These are phyloP conservation scores for Chelonus formosanus DNA, from an alignment of 2,888 invertebrate species.

Conservation along the genomic window DNA sequence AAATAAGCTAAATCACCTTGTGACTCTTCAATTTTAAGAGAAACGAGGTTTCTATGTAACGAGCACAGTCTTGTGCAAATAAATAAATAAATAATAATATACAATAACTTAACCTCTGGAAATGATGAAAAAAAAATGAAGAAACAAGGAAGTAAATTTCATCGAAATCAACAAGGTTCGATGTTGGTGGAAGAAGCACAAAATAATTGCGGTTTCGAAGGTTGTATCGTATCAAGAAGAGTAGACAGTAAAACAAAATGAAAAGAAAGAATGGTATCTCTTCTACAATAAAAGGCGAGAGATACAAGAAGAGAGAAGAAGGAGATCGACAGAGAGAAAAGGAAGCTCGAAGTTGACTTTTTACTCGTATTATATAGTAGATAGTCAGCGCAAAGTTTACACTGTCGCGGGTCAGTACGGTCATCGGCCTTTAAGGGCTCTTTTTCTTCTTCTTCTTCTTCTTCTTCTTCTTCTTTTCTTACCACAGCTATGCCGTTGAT, in stretches of 20 bases:
- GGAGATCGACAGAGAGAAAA: constrained; percentile 21
- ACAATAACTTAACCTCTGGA: constrained; percentile 17
- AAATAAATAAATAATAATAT: constrained; percentile 5
- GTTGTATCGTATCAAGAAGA: constrained; percentile 13
- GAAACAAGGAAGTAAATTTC: constrained; percentile 22
- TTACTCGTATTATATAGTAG: constrained; percentile 22
- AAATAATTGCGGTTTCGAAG: constrained; percentile 23
- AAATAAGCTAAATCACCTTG: too few relatives aligned
- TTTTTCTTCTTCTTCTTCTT: not conserved
- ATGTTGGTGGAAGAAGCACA: constrained; percentile 11
- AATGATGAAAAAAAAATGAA: constrained; percentile 12
- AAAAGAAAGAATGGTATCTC: constrained; percentile 35
- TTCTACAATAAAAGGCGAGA: constrained; percentile 39
- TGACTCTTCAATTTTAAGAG: too few relatives aligned
- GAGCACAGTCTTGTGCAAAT: not conserved
- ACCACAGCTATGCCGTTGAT: constrained; percentile 12
- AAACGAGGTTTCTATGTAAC: too few relatives aligned
- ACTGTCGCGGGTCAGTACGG: constrained; percentile 54
- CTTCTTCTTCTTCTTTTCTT: constrained; percentile 12
- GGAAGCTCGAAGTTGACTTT: constrained; percentile 17
- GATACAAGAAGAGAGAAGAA: constrained; percentile 13
- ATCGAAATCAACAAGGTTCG: constrained; percentile 5
- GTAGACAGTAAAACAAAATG: constrained; percentile 37
- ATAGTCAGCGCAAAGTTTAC: constrained; percentile 28
- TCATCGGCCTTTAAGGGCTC: constrained; percentile 55